Conservation (phyloP, 2,888 invertebrate genomes). For the Lamproptera curius region DNA sequence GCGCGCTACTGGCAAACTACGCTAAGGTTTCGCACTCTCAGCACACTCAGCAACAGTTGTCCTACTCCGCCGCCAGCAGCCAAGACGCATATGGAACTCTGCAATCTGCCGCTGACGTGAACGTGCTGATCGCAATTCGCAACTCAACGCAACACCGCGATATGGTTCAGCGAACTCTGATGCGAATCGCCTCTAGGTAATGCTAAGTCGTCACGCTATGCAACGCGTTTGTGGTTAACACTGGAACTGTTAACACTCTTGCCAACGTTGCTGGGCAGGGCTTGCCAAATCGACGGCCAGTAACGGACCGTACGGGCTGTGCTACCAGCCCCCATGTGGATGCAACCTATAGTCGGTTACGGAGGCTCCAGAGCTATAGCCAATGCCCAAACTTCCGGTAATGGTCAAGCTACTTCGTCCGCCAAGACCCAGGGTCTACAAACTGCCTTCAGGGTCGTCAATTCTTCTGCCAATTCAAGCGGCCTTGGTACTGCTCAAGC, state of each 20-base stretch:
- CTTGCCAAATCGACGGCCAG: slow-evolving; percentile 26
- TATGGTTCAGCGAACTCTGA: slow-evolving; percentile 27
- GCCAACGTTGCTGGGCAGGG: slow-evolving; percentile 29
- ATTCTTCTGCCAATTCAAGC: slow-evolving; percentile 47
- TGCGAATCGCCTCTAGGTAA: slow-evolving; percentile 18
- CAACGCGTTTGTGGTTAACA: slow-evolving; percentile 19
- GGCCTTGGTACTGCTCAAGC: slow-evolving; percentile 52
- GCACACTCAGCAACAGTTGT: slow-evolving; percentile 43
- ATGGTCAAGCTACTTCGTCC: slow-evolving; percentile 48
- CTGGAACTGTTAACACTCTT: slow-evolving; percentile 26
- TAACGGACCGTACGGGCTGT: slow-evolving; percentile 33
- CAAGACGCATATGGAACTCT: slow-evolving; percentile 29
- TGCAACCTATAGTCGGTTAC: slow-evolving; percentile 29
- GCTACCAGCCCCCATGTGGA: slow-evolving; percentile 39
- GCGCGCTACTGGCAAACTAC: neutral
- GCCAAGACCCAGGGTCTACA: slow-evolving; percentile 46
- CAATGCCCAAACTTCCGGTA: slow-evolving; percentile 47
- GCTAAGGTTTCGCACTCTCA: slow-evolving; percentile 38
- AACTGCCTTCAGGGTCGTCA: slow-evolving; percentile 46
- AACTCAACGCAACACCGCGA: slow-evolving; percentile 24
- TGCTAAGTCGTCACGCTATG: slow-evolving; percentile 20
- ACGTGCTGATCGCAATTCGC: slow-evolving; percentile 29
- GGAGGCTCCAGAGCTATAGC: slow-evolving; percentile 41
- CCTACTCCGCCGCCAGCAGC: slow-evolving; percentile 38
- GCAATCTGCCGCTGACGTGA: slow-evolving; percentile 31